These are phyloP conservation scores for Lepus americanus DNA, from an alignment of 2,113 vertebrate species.

Conservation along the genomic window DNA sequence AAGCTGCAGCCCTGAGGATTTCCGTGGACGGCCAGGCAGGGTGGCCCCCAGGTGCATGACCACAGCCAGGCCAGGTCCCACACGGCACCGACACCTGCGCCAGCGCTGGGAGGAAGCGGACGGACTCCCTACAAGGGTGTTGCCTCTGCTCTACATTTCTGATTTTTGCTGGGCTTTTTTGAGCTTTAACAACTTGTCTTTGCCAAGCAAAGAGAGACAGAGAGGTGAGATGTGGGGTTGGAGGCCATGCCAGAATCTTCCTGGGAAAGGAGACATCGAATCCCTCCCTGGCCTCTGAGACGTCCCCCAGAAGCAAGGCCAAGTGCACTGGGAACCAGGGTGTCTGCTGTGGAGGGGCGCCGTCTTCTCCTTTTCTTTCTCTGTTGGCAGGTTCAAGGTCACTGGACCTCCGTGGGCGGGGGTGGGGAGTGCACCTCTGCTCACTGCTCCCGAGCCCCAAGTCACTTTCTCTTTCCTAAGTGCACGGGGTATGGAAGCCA, in stretches of 20 bases:
- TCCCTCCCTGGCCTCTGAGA: background rate
- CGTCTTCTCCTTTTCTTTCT: background rate
- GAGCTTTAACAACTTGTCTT: background rate
- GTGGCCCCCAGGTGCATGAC: rapidly evolving
- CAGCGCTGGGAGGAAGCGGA: rapidly evolving
- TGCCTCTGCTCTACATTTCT: background rate
- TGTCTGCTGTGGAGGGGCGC: no score
- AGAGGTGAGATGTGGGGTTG: rapidly evolving
- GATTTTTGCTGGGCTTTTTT: background rate
- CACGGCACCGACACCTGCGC: rapidly evolving
- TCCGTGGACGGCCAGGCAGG: background rate
- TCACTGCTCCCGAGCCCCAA: background rate
- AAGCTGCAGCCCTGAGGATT: background rate
- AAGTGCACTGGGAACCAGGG: rapidly evolving
- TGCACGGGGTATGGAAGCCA: rapidly evolving
- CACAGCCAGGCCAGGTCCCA: rapidly evolving
- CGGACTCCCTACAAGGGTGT: rapidly evolving
- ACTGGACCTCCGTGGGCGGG: rapidly evolving
- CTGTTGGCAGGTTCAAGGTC: background rate
- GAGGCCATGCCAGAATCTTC: rapidly evolving
- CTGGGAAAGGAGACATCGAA: rapidly evolving
- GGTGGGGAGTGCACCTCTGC: rapidly evolving
- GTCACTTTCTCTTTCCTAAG: background rate
- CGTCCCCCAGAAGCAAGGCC: no score
- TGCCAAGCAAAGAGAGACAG: rapidly evolving